Evolutionary conservation across 2,888 invertebrate species (phyloP).

Genomic region (Allolobophora icterica): DNA sequence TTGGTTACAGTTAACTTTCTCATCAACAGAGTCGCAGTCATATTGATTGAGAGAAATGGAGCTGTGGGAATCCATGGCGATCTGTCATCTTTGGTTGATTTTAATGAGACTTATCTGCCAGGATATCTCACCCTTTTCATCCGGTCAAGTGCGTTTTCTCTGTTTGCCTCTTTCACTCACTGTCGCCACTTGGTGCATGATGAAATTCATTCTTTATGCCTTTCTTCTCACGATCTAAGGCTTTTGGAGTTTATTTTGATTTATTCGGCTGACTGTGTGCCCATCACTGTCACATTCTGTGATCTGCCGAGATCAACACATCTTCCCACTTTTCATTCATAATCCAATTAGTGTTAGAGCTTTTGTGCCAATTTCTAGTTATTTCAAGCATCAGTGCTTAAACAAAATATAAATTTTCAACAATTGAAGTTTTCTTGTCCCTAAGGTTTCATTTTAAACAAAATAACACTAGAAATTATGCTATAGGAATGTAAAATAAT

Average conservation of each 20-base stretch:
- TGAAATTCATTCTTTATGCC: not conserved
- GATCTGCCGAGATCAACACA: not conserved
- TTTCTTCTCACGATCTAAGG: not conserved
- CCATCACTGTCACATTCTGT: slow-evolving; percentile 9
- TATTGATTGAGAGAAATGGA: not conserved
- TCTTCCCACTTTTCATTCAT: not conserved
- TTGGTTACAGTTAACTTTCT: not conserved
- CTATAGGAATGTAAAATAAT: not conserved
- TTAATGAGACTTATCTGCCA: not conserved
- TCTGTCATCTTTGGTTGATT: not conserved
- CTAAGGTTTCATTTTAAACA: not conserved
- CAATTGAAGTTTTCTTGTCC: not conserved
- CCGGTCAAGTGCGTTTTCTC: not conserved
- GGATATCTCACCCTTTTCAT: not conserved
- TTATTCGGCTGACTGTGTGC: not conserved
- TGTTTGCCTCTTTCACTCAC: slow-evolving; percentile 17
- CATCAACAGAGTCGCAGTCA: not conserved
- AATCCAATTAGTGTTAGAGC: not conserved
- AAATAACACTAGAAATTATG: not conserved
- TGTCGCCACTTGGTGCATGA: not conserved
- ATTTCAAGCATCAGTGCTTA: not conserved
- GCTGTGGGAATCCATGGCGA: not conserved
- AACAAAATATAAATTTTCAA: not conserved
- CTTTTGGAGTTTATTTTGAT: not conserved
- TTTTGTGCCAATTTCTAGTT: not conserved